These are phyloP conservation scores for Lepidotrigona ventralis DNA, from an alignment of 1,140 invertebrate genomes.

Conservation along the genomic window DNA sequence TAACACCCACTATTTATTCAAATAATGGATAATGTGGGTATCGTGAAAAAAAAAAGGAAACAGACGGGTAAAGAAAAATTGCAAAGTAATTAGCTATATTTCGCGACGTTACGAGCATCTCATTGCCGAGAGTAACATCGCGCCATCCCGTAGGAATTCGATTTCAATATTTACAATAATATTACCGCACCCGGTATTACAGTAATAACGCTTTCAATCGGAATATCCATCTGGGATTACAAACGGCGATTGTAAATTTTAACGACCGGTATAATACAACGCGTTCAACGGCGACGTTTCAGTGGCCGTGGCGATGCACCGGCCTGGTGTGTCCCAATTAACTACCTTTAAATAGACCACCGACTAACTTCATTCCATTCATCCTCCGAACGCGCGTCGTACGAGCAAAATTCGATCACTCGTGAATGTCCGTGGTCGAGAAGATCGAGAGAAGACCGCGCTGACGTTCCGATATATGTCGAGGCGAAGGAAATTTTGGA, in stretches of 20 bases:
- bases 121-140: neutral
- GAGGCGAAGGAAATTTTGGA: too few relatives aligned
- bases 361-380: neutral
- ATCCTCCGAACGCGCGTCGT: neutral
- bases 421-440: too few relatives aligned
- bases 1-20: too few relatives aligned
- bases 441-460: too few relatives aligned
- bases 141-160: neutral
- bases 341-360: constrained; percentile 14
- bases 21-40: too few relatives aligned
- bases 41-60: too few relatives aligned
- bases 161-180: constrained; percentile 9
- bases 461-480: too few relatives aligned
- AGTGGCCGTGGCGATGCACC: neutral
- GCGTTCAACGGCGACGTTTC: neutral
- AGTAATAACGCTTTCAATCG: neutral
- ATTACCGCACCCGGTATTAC: neutral
- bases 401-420: neutral
- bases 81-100: too few relatives aligned
- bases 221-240: neutral
- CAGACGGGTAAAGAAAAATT: too few relatives aligned
- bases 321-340: constrained; percentile 2
- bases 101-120: too few relatives aligned
- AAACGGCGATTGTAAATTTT: neutral
- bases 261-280: neutral